A percentile compares a stretch with the other conserved stretches of the same genome.
phyloP scores from a whole-genome alignment of 2,113 vertebrate species.

The Campylomormyrus numenius region DNA sequence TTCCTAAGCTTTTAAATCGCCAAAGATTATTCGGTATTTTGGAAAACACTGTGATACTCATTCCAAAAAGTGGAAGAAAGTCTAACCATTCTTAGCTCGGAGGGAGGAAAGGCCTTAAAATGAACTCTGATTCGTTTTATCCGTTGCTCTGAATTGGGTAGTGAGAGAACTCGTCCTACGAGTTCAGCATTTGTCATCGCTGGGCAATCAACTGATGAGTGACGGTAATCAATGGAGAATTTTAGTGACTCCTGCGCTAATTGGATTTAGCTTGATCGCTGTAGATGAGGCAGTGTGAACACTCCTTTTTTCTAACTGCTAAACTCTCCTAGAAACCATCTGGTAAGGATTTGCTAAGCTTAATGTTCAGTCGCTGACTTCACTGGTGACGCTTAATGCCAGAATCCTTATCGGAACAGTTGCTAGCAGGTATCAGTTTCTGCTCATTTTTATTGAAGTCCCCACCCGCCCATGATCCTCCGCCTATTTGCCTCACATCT shows the following conservation, averaged over 20 bases:
- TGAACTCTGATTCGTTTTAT: neutral
- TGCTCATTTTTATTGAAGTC: neutral
- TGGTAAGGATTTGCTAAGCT: neutral
- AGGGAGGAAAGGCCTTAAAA: neutral
- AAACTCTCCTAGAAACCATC: neutral
- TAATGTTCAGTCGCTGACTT: neutral
- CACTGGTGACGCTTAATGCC: neutral
- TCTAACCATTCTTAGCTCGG: neutral
- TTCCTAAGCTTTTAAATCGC: neutral
- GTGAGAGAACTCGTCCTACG: neutral
- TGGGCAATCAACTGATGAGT: neutral
- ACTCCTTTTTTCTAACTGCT: neutral
- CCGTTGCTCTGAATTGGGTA: neutral
- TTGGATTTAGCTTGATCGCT: neutral
- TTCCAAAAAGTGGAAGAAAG: neutral
- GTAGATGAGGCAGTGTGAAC: neutral
- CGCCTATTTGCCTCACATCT: neutral
- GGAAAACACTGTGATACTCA: neutral
- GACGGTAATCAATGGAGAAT: neutral
- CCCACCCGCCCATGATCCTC: neutral
- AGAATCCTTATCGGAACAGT: neutral
- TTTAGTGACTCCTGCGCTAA: neutral
- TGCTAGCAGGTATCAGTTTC: neutral
- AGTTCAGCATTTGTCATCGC: neutral
- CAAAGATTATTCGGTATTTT: neutral